Evolutionary conservation across 2,113 vertebrate genomes (phyloP).

Genomic region (Nipponia nippon): DNA sequence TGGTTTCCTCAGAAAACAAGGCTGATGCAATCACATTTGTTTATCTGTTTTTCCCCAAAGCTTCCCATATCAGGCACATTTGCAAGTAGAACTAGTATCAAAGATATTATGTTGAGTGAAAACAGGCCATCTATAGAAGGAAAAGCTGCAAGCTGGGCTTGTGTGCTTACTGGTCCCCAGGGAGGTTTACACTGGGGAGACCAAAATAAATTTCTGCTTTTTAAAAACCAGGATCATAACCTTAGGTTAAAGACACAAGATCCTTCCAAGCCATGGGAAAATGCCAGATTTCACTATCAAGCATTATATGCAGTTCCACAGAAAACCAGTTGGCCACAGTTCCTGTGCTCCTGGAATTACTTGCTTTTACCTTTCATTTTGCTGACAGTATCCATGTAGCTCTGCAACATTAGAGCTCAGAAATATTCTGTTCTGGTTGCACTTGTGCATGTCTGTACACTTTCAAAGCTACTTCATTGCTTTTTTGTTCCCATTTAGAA

Average conservation of each 20-base stretch:
- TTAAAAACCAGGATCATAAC: not conserved
- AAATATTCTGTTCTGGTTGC: not conserved
- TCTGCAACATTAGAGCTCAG: not conserved
- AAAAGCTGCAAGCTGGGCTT: not conserved
- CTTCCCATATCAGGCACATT: not conserved
- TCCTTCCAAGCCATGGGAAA: not conserved
- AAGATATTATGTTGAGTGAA: not conserved
- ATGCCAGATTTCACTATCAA: not conserved
- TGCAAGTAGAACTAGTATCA: slow-evolving; percentile 11
- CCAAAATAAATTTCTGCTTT: not conserved
- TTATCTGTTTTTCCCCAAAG: slow-evolving; percentile 15
- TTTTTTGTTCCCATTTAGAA: not conserved
- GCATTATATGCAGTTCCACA: not conserved
- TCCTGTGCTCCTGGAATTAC: not conserved
- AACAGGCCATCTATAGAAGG: not conserved
- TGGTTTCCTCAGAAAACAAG: not conserved
- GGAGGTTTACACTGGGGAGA: not conserved
- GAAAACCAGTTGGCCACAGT: accelerated
- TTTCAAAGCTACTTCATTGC: not conserved
- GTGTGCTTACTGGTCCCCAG: not conserved
- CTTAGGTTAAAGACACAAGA: not conserved
- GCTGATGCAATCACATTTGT: not conserved
- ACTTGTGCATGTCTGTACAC: not conserved
- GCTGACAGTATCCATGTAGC: not conserved
- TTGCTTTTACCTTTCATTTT: not conserved